These are phyloP conservation scores for Saccopteryx bilineata DNA, from an alignment of 2,113 vertebrate genomes.

Conservation along the genomic window DNA sequence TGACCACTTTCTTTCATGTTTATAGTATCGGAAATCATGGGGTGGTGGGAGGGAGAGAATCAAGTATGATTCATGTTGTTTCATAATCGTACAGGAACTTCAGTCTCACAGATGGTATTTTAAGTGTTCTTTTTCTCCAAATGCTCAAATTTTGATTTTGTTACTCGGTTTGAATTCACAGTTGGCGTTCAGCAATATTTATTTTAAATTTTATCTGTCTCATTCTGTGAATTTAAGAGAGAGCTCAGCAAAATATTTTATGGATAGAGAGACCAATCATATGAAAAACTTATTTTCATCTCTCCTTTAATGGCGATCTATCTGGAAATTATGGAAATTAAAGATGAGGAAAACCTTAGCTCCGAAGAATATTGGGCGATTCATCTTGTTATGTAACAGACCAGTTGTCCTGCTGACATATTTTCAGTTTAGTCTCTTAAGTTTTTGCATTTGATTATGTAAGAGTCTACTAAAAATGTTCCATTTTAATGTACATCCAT, in stretches of 20 bases:
- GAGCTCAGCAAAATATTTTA: slow-evolving; percentile 48
- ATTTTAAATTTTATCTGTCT: slow-evolving; percentile 34
- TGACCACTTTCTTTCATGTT: slow-evolving; percentile 14
- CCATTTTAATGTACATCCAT: background rate
- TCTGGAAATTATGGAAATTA: background rate
- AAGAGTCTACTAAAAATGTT: background rate
- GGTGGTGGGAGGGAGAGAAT: background rate
- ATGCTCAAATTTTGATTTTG: slow-evolving; percentile 54
- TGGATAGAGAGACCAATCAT: background rate
- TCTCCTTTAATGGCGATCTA: background rate
- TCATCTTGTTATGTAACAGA: background rate
- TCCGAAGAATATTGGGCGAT: background rate
- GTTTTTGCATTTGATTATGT: background rate
- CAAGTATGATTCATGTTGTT: background rate
- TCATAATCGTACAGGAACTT: background rate
- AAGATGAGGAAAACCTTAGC: background rate
- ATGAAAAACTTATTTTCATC: slow-evolving; percentile 2
- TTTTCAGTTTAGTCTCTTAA: background rate
- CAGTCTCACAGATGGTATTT: slow-evolving; percentile 52
- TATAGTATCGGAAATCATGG: slow-evolving; percentile 16
- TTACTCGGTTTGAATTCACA: slow-evolving; percentile 57
- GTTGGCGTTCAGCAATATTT: slow-evolving; percentile 59
- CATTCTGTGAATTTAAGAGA: slow-evolving; percentile 45
- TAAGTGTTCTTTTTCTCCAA: slow-evolving; percentile 59
- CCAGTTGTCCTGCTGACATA: background rate